Evolutionary conservation across 2,113 vertebrate genomes (phyloP).

Genomic region (Hypomesus transpacificus): DNA sequence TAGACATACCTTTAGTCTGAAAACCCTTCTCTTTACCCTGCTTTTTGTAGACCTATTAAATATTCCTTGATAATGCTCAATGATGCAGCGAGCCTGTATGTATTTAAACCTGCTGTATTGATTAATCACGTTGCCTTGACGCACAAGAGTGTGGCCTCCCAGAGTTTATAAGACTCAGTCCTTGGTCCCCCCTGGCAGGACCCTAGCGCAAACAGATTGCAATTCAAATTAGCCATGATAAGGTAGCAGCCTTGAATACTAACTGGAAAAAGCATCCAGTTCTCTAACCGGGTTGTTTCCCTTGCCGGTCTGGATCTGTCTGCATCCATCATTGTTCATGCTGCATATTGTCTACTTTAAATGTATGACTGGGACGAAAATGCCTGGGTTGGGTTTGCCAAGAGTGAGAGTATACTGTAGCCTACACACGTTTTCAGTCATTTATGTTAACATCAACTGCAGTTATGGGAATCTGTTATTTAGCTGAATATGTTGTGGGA

Average conservation of each 20-base stretch:
- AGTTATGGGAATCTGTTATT: no score
- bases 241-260: constrained; percentile 10
- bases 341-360: no score
- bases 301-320: constrained; percentile 1
- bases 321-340: not conserved
- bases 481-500: no score
- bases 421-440: no score
- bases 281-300: not conserved
- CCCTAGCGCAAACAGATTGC: not conserved
- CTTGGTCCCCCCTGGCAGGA: constrained; percentile 6
- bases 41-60: no score
- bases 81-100: not conserved
- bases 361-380: no score
- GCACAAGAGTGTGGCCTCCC: constrained; percentile 3
- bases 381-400: no score
- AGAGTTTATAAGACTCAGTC: constrained; percentile 3
- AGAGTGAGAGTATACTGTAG: no score
- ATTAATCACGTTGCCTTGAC: constrained; percentile 7
- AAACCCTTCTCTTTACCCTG: no score
- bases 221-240: constrained; percentile 10
- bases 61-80: constrained; percentile 7
- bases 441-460: no score
- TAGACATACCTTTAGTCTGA: no score
- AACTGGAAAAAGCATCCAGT: not conserved
- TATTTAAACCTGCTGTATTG: constrained; percentile 7